A percentile compares a stretch with the other conserved stretches of the same genome.
These are phyloP conservation scores for Antheraea pernyi DNA, from an alignment of 1,140 invertebrate genomes.

Conservation along the genomic window DNA sequence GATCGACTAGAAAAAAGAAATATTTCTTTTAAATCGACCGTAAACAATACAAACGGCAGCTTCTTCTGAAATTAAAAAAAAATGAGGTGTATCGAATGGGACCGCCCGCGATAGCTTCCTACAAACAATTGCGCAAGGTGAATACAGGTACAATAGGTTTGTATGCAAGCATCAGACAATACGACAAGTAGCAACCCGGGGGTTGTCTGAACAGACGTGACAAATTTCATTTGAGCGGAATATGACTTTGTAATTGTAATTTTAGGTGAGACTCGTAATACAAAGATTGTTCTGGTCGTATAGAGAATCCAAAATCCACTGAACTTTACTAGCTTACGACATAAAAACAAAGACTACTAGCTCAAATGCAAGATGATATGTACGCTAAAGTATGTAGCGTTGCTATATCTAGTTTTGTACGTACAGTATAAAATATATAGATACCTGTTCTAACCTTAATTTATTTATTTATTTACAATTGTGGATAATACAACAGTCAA, in stretches of 20 bases:
- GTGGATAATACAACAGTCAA: too few relatives aligned
- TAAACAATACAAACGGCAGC: not conserved
- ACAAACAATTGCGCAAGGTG: not conserved
- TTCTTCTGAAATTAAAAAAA: not conserved
- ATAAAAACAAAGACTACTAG: too few relatives aligned
- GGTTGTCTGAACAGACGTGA: not conserved
- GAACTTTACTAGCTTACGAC: too few relatives aligned
- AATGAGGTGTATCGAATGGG: not conserved
- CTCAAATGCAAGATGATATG: too few relatives aligned
- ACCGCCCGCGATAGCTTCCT: not conserved
- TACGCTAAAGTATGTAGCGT: too few relatives aligned
- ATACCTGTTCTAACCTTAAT: too few relatives aligned
- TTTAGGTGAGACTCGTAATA: not conserved
- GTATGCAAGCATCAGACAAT: not conserved
- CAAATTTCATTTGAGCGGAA: not conserved
- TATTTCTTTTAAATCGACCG: not conserved
- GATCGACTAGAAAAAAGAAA: too few relatives aligned
- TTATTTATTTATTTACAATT: too few relatives aligned
- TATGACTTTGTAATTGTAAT: not conserved
- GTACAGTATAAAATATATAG: too few relatives aligned
- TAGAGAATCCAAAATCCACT: too few relatives aligned
- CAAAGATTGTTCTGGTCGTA: too few relatives aligned
- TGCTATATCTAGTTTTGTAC: too few relatives aligned
- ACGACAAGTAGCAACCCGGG: not conserved
- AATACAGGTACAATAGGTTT: not conserved